These are phyloP conservation scores for Agriopis leucophaearia DNA, from an alignment of 2,888 invertebrate species.

Conservation along the genomic window DNA sequence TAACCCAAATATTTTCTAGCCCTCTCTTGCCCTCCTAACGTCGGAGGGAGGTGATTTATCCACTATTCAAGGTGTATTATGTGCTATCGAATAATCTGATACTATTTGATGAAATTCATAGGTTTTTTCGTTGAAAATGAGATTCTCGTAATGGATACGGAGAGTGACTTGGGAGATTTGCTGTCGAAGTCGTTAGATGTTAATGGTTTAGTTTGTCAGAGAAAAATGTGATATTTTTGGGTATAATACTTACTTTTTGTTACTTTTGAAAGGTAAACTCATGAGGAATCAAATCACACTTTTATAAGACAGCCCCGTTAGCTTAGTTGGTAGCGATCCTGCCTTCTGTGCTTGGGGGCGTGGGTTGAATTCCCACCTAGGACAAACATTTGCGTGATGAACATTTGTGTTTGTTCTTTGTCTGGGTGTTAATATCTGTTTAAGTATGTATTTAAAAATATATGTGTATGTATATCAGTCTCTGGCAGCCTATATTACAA, in stretches of 20 bases:
- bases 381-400: too few species aligned
- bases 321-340: too few species aligned
- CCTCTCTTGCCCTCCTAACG: conserved; percentile 58
- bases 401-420: too few species aligned
- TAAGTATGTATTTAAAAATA: too few species aligned
- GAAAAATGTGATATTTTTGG: conserved; percentile 4
- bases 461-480: too few species aligned
- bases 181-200: conserved; percentile 14
- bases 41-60: conserved; percentile 65
- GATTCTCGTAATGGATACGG: conserved; percentile 29
- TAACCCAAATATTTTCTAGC: conserved; percentile 63
- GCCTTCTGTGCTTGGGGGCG: too few species aligned
- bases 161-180: conserved; percentile 23
- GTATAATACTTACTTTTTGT: not conserved
- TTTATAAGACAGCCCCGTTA: too few species aligned
- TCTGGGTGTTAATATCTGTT: too few species aligned
- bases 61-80: conserved; percentile 66
- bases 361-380: too few species aligned
- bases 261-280: not conserved
- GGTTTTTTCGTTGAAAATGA: conserved; percentile 34
- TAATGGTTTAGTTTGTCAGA: conserved; percentile 18
- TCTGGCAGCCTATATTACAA: too few species aligned
- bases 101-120: conserved; percentile 54
- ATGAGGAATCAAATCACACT: too few species aligned
- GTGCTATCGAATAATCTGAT: conserved; percentile 64